Conservation (phyloP, 2,113 vertebrate species). For the Gracilinanus agilis region DNA sequence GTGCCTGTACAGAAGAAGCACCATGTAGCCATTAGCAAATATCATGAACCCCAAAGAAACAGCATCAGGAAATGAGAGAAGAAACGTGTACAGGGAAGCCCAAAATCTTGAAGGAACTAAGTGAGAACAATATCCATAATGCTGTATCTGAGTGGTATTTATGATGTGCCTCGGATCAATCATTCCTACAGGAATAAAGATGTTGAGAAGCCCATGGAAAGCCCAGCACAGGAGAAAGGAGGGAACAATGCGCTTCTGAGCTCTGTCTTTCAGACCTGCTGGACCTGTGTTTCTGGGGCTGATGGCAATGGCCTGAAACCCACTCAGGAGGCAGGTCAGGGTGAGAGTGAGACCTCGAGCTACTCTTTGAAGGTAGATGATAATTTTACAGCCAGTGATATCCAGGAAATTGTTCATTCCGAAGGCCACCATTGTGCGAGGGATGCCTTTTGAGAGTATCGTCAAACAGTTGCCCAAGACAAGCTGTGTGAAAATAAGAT, state of each 20-base stretch:
- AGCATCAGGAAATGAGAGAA: constrained; percentile 32
- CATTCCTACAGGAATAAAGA: constrained; percentile 11
- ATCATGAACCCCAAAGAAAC: constrained; percentile 48
- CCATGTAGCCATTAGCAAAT: constrained; percentile 27
- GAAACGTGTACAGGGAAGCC: neutral
- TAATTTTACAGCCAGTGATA: constrained; percentile 14
- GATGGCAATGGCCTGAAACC: constrained; percentile 22
- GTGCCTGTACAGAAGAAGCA: constrained; percentile 42
- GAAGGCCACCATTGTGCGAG: constrained; percentile 20
- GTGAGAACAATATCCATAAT: constrained; percentile 17
- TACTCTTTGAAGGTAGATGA: constrained; percentile 40
- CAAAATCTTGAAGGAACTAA: neutral
- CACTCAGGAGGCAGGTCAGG: constrained; percentile 36
- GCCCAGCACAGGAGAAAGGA: constrained; percentile 34
- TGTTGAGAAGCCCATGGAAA: constrained; percentile 51
- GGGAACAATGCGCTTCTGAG: neutral
- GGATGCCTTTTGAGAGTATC: constrained; percentile 24
- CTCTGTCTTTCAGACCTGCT: constrained; percentile 26
- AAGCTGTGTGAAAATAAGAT: constrained; percentile 25
- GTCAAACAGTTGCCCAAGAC: neutral
- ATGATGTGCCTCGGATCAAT: neutral
- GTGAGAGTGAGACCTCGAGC: constrained; percentile 48
- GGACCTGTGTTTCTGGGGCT: neutral
- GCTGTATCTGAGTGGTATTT: constrained; percentile 26
- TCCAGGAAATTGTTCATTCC: constrained; percentile 24